A percentile compares a stretch with the other conserved stretches of the same genome.
Conservation (phyloP, 2,113 vertebrate species). For the Myodes glareolus region DNA sequence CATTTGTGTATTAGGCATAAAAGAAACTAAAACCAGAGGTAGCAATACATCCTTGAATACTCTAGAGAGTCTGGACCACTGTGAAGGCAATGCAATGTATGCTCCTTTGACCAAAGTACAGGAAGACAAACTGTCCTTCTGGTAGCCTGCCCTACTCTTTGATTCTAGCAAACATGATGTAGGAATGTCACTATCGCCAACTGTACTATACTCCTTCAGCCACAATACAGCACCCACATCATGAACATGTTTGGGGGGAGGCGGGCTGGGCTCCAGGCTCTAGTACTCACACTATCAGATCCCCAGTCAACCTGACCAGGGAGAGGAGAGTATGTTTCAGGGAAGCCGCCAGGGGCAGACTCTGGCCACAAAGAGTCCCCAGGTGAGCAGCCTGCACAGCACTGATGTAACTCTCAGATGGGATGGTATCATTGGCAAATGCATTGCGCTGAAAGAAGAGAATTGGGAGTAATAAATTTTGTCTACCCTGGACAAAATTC, state of each 20-base stretch:
- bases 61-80: background rate
- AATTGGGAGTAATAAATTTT: background rate
- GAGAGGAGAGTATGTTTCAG: slow-evolving; percentile 97
- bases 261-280: rapidly evolving
- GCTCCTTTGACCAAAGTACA: background rate
- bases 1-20: background rate
- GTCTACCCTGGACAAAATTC: background rate
- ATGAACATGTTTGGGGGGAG: background rate
- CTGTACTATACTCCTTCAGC: background rate
- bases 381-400: slow-evolving; percentile 97
- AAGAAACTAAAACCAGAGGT: slow-evolving; percentile 7
- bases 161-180: background rate
- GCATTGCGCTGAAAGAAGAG: slow-evolving; percentile 92
- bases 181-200: background rate
- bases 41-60: background rate
- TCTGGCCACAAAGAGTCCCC: slow-evolving; percentile 95
- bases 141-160: background rate
- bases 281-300: slow-evolving; percentile 95
- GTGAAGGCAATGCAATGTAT: background rate
- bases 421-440: slow-evolving; percentile 98
- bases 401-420: slow-evolving; percentile 98
- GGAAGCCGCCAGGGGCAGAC: slow-evolving; percentile 94
- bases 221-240: rapidly evolving
- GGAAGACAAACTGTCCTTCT: background rate
- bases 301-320: slow-evolving; percentile 95